Conservation (phyloP, 2,113 vertebrate species). For the Apistogramma diplotaenia region DNA sequence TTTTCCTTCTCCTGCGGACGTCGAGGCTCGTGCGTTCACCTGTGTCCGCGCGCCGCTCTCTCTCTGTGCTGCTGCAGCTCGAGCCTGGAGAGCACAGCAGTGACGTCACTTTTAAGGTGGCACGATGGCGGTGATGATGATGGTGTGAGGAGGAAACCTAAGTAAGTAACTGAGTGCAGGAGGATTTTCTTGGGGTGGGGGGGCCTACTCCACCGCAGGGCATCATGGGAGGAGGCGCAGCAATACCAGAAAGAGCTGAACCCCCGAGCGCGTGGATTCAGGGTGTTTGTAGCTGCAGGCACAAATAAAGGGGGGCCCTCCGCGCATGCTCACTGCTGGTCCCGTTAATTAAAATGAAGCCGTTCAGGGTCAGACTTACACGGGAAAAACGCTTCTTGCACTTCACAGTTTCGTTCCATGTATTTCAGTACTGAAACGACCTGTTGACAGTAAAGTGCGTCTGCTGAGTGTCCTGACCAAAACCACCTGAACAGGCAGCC, state of each 20-base stretch:
- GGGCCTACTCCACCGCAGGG: neutral
- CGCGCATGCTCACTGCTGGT: neutral
- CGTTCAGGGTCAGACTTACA: neutral
- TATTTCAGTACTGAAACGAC: neutral
- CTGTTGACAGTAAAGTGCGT: no score
- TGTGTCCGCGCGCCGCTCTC: conserved; percentile 39
- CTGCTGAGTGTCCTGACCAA: no score
- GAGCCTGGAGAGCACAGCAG: conserved; percentile 11
- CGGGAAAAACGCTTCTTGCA: neutral
- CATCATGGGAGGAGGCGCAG: neutral
- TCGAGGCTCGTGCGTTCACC: conserved; percentile 58
- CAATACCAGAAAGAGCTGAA: neutral
- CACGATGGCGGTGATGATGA: neutral
- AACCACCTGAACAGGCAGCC: neutral
- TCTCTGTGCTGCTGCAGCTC: conserved; percentile 45
- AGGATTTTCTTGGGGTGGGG: accelerated
- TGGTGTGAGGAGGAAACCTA: neutral
- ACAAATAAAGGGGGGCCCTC: neutral
- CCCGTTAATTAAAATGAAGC: neutral
- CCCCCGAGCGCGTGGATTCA: neutral
- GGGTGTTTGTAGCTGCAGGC: no score
- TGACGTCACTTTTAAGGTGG: conserved; percentile 63
- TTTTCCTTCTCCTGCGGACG: conserved; percentile 39
- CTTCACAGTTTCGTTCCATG: neutral
- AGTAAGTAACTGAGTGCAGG: neutral